Percentiles rank a stretch among this genome's conserved stretches.
These are phyloP conservation scores for Onychomys arenicola DNA, from an alignment of 2,797 vertebrate species.

Conservation along the genomic window DNA sequence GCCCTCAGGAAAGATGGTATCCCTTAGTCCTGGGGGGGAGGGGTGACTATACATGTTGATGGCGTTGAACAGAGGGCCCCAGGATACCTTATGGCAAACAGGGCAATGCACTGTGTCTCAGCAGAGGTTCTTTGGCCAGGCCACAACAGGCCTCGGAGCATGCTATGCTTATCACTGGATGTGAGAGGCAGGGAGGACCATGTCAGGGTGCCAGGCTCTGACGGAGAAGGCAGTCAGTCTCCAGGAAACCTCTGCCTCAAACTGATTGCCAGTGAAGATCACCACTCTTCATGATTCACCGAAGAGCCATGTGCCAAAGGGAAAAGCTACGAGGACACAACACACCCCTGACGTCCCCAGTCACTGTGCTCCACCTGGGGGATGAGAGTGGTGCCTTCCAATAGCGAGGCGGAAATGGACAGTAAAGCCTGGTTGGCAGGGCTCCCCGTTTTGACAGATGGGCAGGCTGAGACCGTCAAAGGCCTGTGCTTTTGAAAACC, in stretches of 20 bases:
- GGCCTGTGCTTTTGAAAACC: not conserved
- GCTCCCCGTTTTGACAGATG: not conserved
- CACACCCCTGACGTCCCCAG: not conserved
- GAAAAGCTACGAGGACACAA: no score
- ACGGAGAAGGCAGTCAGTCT: not conserved
- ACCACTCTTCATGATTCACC: not conserved
- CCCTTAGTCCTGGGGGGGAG: not conserved
- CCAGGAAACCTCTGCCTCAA: not conserved
- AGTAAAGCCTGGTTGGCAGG: not conserved
- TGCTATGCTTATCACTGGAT: not conserved
- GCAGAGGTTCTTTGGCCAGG: accelerated
- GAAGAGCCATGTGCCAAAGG: not conserved
- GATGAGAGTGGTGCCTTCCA: not conserved
- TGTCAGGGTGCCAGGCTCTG: not conserved
- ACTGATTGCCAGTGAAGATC: not conserved
- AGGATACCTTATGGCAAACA: not conserved
- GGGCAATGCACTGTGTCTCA: not conserved
- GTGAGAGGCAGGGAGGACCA: not conserved
- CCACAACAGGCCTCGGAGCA: not conserved
- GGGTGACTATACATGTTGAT: accelerated
- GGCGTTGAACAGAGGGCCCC: not conserved
- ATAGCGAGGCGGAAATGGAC: not conserved
- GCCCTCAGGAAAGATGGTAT: not conserved
- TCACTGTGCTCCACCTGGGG: not conserved
- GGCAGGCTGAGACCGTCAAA: not conserved